These are phyloP conservation scores for Gallinago stenura DNA, from an alignment of 2,797 vertebrate genomes.

Conservation along the genomic window DNA sequence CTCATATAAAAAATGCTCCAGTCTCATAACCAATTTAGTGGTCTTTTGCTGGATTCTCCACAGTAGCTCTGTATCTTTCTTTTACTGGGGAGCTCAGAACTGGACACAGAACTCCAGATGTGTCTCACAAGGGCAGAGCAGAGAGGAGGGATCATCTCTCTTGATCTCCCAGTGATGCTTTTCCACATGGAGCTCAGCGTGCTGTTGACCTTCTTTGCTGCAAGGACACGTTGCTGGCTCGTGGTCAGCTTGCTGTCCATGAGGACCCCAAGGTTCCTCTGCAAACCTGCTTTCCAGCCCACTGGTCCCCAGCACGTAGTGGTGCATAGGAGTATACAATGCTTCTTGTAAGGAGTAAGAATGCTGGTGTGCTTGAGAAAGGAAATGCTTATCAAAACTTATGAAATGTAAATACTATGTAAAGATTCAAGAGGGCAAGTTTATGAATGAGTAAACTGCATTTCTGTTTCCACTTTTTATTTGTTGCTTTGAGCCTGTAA, in stretches of 20 bases:
- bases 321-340: not conserved
- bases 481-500: not conserved
- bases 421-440: not conserved
- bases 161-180: not conserved
- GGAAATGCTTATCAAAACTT: not conserved
- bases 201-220: not conserved
- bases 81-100: not conserved
- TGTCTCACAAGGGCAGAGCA: not conserved
- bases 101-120: not conserved
- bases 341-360: not conserved
- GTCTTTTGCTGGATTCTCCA: not conserved
- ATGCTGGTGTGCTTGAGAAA: not conserved
- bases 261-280: not conserved
- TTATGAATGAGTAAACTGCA: not conserved
- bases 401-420: not conserved
- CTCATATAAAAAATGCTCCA: not conserved
- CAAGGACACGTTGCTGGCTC: not conserved
- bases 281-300: not conserved
- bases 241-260: not conserved
- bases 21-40: not conserved
- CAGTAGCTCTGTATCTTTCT: not conserved
- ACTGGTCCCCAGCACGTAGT: not conserved
- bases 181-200: not conserved
- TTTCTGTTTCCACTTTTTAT: not conserved
- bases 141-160: not conserved